These are phyloP conservation scores for Girardia tigrina DNA, from an alignment of 2,888 invertebrate species.

Conservation along the genomic window DNA sequence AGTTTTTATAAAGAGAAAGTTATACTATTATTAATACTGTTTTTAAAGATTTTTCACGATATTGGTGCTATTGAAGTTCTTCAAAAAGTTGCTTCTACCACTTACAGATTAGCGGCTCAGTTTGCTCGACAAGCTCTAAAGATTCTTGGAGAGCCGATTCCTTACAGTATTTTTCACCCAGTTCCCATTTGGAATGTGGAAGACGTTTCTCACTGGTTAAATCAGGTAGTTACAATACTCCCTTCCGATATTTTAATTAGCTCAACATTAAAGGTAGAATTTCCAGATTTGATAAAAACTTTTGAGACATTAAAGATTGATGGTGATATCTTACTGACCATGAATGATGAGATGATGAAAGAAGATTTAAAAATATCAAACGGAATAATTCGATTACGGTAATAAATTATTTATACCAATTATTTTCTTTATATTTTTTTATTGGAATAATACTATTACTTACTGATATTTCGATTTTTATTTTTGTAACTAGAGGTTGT, in stretches of 20 bases:
- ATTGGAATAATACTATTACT: no score
- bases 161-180: slow-evolving; percentile 64
- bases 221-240: slow-evolving; percentile 59
- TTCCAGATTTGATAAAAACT: slow-evolving; percentile 54
- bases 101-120: slow-evolving; percentile 89
- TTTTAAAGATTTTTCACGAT: slow-evolving; percentile 68
- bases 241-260: background rate
- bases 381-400: slow-evolving; percentile 78
- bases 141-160: slow-evolving; percentile 84
- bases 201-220: slow-evolving; percentile 93
- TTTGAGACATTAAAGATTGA: slow-evolving; percentile 84
- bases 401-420: slow-evolving; percentile 37
- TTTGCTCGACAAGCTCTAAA: slow-evolving; percentile 59
- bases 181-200: slow-evolving; percentile 84
- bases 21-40: no score
- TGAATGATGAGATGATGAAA: slow-evolving; percentile 76
- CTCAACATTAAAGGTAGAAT: background rate
- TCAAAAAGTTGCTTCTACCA: slow-evolving; percentile 88
- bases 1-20: no score
- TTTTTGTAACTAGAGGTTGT: no score
- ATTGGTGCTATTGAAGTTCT: slow-evolving; percentile 86
- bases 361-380: slow-evolving; percentile 82
- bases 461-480: no score
- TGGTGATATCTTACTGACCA: slow-evolving; percentile 78
- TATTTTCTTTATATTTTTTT: no score